Evolutionary conservation across 2,113 vertebrate species (phyloP).

Genomic region (Regulus satrapa): DNA sequence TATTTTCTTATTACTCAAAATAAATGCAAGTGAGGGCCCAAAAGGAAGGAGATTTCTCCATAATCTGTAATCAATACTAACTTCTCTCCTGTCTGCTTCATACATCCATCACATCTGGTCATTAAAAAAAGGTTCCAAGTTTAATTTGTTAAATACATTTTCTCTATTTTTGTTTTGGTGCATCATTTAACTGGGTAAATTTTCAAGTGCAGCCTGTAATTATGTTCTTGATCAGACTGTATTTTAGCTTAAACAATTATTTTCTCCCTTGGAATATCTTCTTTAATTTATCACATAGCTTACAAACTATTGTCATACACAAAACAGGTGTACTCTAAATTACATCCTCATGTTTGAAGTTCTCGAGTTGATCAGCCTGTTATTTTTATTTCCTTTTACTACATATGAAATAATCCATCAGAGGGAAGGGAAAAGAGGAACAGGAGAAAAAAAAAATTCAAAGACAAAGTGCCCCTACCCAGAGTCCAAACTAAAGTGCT

Average conservation of each 20-base stretch:
- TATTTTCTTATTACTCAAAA: neutral
- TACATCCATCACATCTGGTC: neutral
- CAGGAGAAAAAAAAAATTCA: fast-evolving
- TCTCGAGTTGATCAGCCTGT: neutral
- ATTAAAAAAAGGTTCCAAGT: neutral
- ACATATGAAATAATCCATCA: neutral
- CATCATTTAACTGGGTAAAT: neutral
- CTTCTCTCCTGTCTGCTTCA: neutral
- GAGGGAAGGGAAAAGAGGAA: neutral
- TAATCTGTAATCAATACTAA: neutral
- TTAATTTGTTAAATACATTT: neutral
- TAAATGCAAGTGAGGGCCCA: neutral
- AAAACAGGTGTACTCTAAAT: neutral
- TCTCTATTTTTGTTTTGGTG: neutral
- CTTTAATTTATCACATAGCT: neutral
- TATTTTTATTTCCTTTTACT: neutral
- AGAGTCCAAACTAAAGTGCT: neutral
- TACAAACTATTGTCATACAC: neutral
- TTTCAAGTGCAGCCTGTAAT: neutral
- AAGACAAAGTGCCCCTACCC: neutral
- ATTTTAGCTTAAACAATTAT: neutral
- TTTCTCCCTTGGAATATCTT: neutral
- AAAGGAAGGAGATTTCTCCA: neutral
- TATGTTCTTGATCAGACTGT: neutral
- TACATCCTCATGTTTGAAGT: neutral